A percentile compares a stretch with the other conserved stretches of the same genome.
phyloP scores from a whole-genome alignment of 2,797 vertebrate species.

The Mycteria americana region DNA sequence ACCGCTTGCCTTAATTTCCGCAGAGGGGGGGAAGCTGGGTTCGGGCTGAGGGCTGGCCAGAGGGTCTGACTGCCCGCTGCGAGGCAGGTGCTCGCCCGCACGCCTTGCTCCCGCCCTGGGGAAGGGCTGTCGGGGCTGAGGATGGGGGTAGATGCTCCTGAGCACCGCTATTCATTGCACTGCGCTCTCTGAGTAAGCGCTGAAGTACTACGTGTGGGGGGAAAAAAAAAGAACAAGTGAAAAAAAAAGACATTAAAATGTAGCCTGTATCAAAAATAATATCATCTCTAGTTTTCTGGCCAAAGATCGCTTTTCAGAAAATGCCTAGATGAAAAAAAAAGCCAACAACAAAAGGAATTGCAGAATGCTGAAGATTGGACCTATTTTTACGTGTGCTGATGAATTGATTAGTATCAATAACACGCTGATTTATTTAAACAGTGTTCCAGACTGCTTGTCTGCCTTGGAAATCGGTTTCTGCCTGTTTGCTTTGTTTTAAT shows the following conservation, averaged over 20 bases:
- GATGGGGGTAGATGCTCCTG: neutral
- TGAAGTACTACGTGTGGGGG: neutral
- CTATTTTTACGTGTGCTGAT: neutral
- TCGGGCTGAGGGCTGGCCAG: neutral
- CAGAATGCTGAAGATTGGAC: neutral
- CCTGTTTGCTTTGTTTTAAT: neutral
- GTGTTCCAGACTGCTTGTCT: neutral
- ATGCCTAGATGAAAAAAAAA: neutral
- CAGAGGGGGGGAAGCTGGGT: neutral
- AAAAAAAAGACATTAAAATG: neutral
- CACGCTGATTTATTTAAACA: neutral
- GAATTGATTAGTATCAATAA: neutral
- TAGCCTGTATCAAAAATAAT: neutral
- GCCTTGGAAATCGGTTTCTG: neutral
- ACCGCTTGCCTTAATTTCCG: neutral
- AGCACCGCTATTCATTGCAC: accelerated
- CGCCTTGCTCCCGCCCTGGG: neutral
- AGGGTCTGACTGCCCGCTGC: neutral
- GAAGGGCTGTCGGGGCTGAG: neutral
- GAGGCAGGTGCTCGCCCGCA: no score
- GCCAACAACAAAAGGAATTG: neutral
- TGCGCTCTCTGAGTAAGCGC: accelerated
- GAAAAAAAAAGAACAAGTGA: no score
- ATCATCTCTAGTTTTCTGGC: neutral
- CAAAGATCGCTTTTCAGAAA: neutral